phyloP scores from a whole-genome alignment of 2,113 vertebrate genomes.

The Apus apus region DNA sequence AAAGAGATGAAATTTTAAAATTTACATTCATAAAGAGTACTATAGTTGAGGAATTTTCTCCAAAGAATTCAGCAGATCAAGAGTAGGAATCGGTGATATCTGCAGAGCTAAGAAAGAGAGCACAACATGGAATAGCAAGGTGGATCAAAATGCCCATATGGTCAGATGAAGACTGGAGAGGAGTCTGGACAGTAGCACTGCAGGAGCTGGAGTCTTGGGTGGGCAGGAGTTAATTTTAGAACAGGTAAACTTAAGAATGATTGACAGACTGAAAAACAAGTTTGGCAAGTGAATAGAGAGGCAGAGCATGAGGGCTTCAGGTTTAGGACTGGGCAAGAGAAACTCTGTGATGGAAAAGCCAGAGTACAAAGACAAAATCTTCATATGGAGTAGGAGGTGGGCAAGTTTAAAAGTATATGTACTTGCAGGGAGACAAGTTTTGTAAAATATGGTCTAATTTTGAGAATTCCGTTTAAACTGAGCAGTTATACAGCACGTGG shows the following conservation, averaged over 20 bases:
- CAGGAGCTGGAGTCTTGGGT: background rate
- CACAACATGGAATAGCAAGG: background rate
- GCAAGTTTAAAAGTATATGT: background rate
- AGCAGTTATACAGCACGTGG: background rate
- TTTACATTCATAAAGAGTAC: background rate
- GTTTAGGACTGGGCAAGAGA: background rate
- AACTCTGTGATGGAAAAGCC: background rate
- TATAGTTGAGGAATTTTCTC: background rate
- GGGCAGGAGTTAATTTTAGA: slow-evolving; percentile 3
- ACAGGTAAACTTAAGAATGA: background rate
- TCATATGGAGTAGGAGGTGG: background rate
- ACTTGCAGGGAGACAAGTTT: background rate
- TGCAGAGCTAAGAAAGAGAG: background rate
- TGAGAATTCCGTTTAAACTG: background rate
- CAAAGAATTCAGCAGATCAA: background rate
- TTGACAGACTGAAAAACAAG: slow-evolving; percentile 9
- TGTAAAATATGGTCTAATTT: background rate
- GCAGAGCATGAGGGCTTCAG: background rate
- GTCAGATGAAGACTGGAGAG: background rate
- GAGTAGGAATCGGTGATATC: background rate
- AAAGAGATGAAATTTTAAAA: background rate
- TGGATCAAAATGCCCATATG: background rate
- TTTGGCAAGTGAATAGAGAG: background rate
- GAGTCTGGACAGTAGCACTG: background rate
- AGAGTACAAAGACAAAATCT: background rate